These are phyloP conservation scores for Anastatus disparis DNA, from an alignment of 1,140 invertebrate genomes.

Conservation along the genomic window DNA sequence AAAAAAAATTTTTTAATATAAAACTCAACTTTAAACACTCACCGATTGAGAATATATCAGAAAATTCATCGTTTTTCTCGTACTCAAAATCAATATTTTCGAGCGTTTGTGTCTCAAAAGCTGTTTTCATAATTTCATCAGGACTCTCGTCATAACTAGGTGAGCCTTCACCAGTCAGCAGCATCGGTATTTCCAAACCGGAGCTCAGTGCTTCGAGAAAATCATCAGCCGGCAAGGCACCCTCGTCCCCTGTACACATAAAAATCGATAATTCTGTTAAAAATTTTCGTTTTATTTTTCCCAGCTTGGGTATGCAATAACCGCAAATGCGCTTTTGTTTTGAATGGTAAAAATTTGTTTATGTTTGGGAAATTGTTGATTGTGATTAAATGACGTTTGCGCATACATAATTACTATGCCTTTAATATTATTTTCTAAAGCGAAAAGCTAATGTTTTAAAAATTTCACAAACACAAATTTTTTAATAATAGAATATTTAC, in stretches of 20 bases:
- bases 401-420: too few species aligned
- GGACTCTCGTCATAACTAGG: conserved; percentile 42
- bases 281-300: background rate
- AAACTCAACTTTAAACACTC: too few species aligned
- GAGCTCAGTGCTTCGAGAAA: conserved; percentile 56
- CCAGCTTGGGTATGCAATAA: background rate
- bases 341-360: too few species aligned
- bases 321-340: too few species aligned
- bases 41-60: conserved; percentile 21
- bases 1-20: too few species aligned
- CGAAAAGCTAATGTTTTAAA: too few species aligned
- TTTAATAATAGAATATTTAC: too few species aligned
- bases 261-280: background rate
- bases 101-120: conserved; percentile 24
- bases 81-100: conserved; percentile 37
- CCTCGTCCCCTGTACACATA: conserved; percentile 49
- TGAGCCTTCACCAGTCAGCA: conserved; percentile 47
- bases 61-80: conserved; percentile 2
- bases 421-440: too few species aligned
- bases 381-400: too few species aligned
- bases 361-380: too few species aligned
- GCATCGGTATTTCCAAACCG: conserved; percentile 55
- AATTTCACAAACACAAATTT: too few species aligned
- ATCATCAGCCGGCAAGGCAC: conserved; percentile 49
- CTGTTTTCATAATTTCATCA: conserved; percentile 49